Evolutionary conservation across 2,888 invertebrate genomes (phyloP), one percentile per base, ranked within the genome.

Genomic region (Heliconius hortense): DNA sequence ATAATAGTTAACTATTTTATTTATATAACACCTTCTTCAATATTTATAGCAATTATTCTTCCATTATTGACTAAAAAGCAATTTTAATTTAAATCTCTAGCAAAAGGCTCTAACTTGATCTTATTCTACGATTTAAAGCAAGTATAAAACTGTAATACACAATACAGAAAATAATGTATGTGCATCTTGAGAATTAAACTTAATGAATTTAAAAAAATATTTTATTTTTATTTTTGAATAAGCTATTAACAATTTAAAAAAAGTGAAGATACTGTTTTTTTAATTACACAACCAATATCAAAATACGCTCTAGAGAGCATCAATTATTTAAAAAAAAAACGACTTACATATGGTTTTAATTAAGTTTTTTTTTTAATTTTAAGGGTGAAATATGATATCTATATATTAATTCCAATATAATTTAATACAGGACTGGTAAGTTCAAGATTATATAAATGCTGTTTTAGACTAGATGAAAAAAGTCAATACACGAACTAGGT

Each of bases 391-490:
- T 43, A 24, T 39, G 35, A 66, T 66, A 15, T 26, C 7, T 66
- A 15, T 64, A 39, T 24, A 5, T 64, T 64, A 35, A n/a, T 18
- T 13, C 15, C n/a, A 66, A 43, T 39, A 66, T 3, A 53, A 48
- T 53, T 11, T 18, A 28, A 26, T 28, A 68, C n/a, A 28, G 18
- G 3, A 26, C 13, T 43, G 43, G 7, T 24, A 35, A 7, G 24
- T 53, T 4, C 28, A 59, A n/a, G 21, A 13, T 15, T 66, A 66
- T 60, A 43, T 71, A 71, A 71, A 71, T 71, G 71, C 71, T 26
- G 24, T 26, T 26, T 26, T 18, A 26, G 60, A 71, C 71, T 71
- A 71, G 71, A 71, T 28, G 28, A 60, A 21, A 26, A 21, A 26
- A 24, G 8, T 8, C 43, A n/a, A 43, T 15, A 24, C 66, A 64